Base-by-base conservation (phyloP, 2,888 invertebrate species). In the Scotopteryx bipunctaria region DNA sequence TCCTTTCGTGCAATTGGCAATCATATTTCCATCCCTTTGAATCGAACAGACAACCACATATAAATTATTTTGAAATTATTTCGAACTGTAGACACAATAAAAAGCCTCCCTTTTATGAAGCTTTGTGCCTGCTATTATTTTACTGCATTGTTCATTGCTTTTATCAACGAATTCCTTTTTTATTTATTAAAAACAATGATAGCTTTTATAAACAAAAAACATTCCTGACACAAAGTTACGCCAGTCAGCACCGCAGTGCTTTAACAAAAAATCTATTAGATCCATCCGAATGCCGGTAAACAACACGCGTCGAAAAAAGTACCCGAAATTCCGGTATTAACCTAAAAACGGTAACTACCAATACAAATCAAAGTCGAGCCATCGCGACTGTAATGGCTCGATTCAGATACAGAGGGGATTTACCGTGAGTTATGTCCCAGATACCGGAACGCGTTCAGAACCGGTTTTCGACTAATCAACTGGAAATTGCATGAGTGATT, bases 321-420 rank as follows among this genome's bases (percentile, higher is more conserved):
- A 48, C 48, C 56, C 51, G 53, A 51, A 56, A 47, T 52, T 43
- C 49, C 23, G 40, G 55, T 56, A 64, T 60, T 64, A 62, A 60
- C 63, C 66, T 60, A 63, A 60, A 64, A 64, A 61, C 61, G 47
- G 63, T 64, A 63, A 63, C 63, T 55, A 53, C 55, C 57, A 38
- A 57, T 60, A 64, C 66, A 66, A 64, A 66, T 66, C 63, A 63
- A 65, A 65, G 63, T 60, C 52, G 55, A 48, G 43, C 55, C 46
- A 54, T 55, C 49, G 55, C 49, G 47, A 47, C 46, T 49, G 58
- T 63, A 63, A 63, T 63, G 60, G 57, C 40, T 43, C 55, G 57
- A 51, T 63, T 55, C 56, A 56, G 62, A 63, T 60, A 60, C 58
- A 44, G 33, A 27, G 37, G 48, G 61, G 61, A 49, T 57, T 58